phyloP scores from a whole-genome alignment of 2,797 vertebrate genomes.

The Anguilla megastoma region DNA sequence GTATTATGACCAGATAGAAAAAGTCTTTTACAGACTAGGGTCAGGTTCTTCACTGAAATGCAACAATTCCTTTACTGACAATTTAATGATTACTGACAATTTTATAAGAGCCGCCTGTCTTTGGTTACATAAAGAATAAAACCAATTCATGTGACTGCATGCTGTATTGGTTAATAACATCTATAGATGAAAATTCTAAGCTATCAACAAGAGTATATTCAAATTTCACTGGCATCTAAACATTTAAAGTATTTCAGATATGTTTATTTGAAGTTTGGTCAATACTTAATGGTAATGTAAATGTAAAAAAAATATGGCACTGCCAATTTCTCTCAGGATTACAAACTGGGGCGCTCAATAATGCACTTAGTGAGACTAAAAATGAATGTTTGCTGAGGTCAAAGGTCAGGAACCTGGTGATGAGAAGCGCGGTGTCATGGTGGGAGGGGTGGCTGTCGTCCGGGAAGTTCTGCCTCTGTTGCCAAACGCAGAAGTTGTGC shows the following conservation, averaged over 20 bases:
- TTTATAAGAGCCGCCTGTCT: background rate
- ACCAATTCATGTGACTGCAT: background rate
- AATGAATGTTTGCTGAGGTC: background rate
- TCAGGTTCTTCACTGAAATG: background rate
- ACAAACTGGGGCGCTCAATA: background rate
- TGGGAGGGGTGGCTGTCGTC: slow-evolving; percentile 90
- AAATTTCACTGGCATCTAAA: background rate
- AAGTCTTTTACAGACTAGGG: background rate
- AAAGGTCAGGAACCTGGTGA: slow-evolving; percentile 80
- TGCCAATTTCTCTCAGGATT: background rate
- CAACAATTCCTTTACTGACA: no score
- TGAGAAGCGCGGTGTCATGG: slow-evolving; percentile 93
- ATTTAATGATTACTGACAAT: no score
- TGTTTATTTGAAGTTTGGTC: no score
- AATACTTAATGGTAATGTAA: background rate
- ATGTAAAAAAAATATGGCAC: background rate
- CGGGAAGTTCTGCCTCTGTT: slow-evolving; percentile 85
- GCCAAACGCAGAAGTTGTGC: slow-evolving; percentile 95
- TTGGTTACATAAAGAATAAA: background rate
- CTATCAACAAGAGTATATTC: background rate
- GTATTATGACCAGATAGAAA: background rate
- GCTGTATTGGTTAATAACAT: background rate
- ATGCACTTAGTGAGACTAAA: background rate
- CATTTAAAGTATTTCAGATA: background rate
- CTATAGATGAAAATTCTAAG: background rate